Evolutionary conservation across 2,797 vertebrate genomes (phyloP), one percentile per base, ranked within the genome.

Genomic region (Cossypha caffra): DNA sequence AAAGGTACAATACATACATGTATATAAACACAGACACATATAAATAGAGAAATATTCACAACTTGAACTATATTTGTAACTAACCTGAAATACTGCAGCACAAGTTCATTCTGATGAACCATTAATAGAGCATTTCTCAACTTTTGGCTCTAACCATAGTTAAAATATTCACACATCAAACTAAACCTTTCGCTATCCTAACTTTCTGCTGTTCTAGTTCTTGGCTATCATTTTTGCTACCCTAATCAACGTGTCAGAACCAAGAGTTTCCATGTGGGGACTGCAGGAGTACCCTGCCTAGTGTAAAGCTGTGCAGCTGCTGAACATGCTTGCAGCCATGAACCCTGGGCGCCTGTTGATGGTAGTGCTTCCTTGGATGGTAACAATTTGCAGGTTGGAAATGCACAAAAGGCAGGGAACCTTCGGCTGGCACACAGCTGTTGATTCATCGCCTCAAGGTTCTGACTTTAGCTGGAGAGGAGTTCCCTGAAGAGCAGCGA

Each of bases 391-490:
- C 96, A 68, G 97, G 33, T 42, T 96, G 71, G 97, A 97, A 97
- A 98, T 35, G 52, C 11, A 19, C 43, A 29, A 94, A 86, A 55
- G 97, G 80, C 83, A 59, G 59, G 69, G 90, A 89, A 71, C 48
- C 33, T 26, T 35, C 0, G 2, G 42, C 42, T 18, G 42, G 58
- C 13, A 1, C 4, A 8, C 58, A 17, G 38, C 7, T 37, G 74
- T 72, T 7, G 11, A 23, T 35, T 98, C 97, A 98, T 97, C 98
- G 97, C 81, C 97, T 52, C 77, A 96, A 87, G 21, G 98, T 97
- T 96, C 98, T 98, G 54, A 98, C 98, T 94, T 98, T 98, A 47
- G 98, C 98, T 16, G 99, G 99, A 15, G 99, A 99, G 37, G 98
- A 98, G 7, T 98, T 97, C 28, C 98, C 98, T 10, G 99, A 98